Conservation (phyloP, 2,888 invertebrate genomes). For the Pinctada fucata region DNA sequence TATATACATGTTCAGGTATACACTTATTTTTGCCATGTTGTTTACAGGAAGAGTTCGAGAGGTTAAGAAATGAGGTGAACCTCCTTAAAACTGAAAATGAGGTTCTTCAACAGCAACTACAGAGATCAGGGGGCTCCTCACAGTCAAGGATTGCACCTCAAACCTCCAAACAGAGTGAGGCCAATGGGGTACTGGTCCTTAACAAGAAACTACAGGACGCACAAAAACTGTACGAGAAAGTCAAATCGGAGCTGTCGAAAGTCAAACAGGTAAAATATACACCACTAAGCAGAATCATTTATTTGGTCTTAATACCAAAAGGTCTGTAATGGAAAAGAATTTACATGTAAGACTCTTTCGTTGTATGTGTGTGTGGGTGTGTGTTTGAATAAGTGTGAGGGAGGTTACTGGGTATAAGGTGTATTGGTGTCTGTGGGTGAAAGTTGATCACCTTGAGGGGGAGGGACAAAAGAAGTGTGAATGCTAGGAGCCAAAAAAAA, state of each 20-base stretch:
- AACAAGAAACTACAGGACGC: constrained; percentile 71
- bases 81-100: constrained; percentile 63
- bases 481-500: too few species aligned
- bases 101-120: constrained; percentile 57
- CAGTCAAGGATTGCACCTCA: constrained; percentile 19
- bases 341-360: not conserved
- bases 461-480: too few species aligned
- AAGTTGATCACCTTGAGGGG: too few species aligned
- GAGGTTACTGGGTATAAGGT: too few species aligned
- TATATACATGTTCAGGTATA: too few species aligned
- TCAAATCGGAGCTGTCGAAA: constrained; percentile 63
- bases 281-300: not conserved
- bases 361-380: too few species aligned
- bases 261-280: constrained; percentile 61
- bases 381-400: too few species aligned
- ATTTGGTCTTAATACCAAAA: not conserved
- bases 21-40: not conserved
- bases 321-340: not conserved
- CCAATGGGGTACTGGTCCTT: constrained; percentile 47
- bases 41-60: constrained; percentile 67
- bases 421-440: too few species aligned
- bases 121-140: constrained; percentile 37
- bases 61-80: constrained; percentile 56
- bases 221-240: constrained; percentile 63
- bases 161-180: constrained; percentile 38